Evolutionary conservation across 2,113 vertebrate species (phyloP).

Genomic region (Thamnophis sirtalis): DNA sequence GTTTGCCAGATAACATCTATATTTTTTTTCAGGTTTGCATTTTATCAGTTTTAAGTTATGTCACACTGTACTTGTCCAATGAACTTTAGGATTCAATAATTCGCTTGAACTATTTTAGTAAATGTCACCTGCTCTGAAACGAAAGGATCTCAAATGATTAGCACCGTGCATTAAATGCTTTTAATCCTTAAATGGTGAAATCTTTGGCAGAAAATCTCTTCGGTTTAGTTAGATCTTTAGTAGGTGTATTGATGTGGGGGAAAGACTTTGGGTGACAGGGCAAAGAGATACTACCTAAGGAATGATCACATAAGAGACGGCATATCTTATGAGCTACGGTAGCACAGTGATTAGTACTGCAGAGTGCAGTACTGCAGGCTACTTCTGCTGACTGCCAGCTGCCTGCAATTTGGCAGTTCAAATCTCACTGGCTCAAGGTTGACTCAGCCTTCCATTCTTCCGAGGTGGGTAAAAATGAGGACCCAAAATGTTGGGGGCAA

Average conservation of each 20-base stretch:
- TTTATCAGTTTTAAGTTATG: neutral
- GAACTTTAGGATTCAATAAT: neutral
- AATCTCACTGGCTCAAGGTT: too few relatives aligned
- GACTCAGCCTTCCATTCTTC: too few relatives aligned
- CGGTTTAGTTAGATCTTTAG: neutral
- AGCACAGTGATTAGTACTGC: too few relatives aligned
- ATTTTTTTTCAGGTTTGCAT: neutral
- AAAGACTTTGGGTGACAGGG: neutral
- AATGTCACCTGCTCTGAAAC: neutral
- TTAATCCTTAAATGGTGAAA: neutral
- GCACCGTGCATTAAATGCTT: neutral
- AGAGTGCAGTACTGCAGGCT: too few relatives aligned
- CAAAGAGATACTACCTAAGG: neutral
- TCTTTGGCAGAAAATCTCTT: neutral
- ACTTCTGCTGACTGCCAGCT: too few relatives aligned
- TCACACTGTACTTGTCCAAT: neutral
- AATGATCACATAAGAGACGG: neutral
- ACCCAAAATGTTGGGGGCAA: too few relatives aligned
- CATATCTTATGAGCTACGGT: neutral
- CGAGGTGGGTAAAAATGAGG: too few relatives aligned
- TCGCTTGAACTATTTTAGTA: neutral
- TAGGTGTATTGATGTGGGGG: neutral
- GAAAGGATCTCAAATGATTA: neutral
- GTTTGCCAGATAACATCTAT: neutral
- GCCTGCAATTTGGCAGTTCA: too few relatives aligned